A percentile compares a stretch with the other conserved stretches of the same genome.
Evolutionary conservation across 2,888 invertebrate species (phyloP).

Genomic region (Anthoptus insignis): DNA sequence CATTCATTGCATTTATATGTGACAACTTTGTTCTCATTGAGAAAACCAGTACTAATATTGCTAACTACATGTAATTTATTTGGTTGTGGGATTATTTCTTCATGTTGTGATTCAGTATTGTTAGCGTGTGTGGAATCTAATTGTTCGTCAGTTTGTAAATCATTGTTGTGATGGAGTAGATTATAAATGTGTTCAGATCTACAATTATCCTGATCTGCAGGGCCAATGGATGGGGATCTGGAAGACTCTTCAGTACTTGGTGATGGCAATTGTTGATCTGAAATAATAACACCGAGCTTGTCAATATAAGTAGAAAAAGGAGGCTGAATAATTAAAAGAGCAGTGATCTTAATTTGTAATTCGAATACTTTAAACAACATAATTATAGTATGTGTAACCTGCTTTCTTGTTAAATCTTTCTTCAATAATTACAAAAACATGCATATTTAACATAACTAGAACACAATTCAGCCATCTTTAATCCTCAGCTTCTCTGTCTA

Average conservation of each 20-base stretch:
- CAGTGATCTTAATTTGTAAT: too few relatives aligned
- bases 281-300: slow-evolving; percentile 29
- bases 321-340: too few relatives aligned
- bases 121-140: slow-evolving; percentile 14
- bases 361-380: too few relatives aligned
- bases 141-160: not conserved
- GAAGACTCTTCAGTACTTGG: slow-evolving; percentile 15
- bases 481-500: too few relatives aligned
- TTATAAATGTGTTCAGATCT: slow-evolving; percentile 14
- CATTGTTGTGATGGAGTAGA: not conserved
- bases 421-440: too few relatives aligned
- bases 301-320: too few relatives aligned
- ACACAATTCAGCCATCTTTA: too few relatives aligned
- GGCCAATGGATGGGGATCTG: slow-evolving; percentile 5
- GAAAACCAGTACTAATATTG: slow-evolving; percentile 12
- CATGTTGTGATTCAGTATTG: slow-evolving; percentile 23
- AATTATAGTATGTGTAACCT: too few relatives aligned
- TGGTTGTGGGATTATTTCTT: slow-evolving; percentile 13
- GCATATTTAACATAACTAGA: too few relatives aligned
- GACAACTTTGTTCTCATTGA: slow-evolving; percentile 36
- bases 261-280: slow-evolving; percentile 41
- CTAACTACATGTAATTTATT: slow-evolving; percentile 24
- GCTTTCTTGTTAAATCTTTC: too few relatives aligned
- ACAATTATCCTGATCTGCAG: slow-evolving; percentile 2
- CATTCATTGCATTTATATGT: slow-evolving; percentile 72